phyloP scores from a whole-genome alignment of 1,140 invertebrate species.

The Oncopeltus fasciatus region DNA sequence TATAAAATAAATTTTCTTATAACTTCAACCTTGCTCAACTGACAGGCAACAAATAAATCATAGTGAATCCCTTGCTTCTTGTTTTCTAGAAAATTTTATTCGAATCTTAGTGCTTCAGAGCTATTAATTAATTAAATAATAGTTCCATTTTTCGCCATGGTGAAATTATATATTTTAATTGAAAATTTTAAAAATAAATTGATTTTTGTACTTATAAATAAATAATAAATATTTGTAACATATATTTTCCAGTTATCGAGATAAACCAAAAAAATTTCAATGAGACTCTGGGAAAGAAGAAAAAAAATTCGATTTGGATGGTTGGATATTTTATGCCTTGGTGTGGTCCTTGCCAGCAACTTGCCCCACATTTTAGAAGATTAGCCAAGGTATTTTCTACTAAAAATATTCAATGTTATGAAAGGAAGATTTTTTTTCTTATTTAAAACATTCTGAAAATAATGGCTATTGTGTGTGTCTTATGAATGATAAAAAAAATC shows the following conservation, averaged over 20 bases:
- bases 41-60: too few species aligned
- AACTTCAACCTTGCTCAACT: too few species aligned
- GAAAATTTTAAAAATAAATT: too few species aligned
- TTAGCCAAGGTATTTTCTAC: conserved; percentile 35
- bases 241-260: conserved; percentile 39
- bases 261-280: conserved; percentile 42
- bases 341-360: conserved; percentile 51
- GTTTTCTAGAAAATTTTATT: too few species aligned
- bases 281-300: conserved; percentile 35
- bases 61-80: too few species aligned
- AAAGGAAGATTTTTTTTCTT: not conserved
- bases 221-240: too few species aligned
- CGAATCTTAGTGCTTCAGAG: too few species aligned
- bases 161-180: too few species aligned
- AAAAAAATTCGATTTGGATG: conserved; percentile 38
- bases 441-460: not conserved
- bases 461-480: not conserved
- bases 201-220: too few species aligned
- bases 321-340: conserved; percentile 55
- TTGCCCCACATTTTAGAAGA: conserved; percentile 43
- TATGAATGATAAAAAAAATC: not conserved
- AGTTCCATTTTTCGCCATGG: too few species aligned
- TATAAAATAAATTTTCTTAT: too few species aligned
- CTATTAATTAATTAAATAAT: too few species aligned
- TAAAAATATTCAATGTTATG: not conserved